phyloP scores from a whole-genome alignment of 2,797 vertebrate genomes.

The Cryptoprocta ferox region DNA sequence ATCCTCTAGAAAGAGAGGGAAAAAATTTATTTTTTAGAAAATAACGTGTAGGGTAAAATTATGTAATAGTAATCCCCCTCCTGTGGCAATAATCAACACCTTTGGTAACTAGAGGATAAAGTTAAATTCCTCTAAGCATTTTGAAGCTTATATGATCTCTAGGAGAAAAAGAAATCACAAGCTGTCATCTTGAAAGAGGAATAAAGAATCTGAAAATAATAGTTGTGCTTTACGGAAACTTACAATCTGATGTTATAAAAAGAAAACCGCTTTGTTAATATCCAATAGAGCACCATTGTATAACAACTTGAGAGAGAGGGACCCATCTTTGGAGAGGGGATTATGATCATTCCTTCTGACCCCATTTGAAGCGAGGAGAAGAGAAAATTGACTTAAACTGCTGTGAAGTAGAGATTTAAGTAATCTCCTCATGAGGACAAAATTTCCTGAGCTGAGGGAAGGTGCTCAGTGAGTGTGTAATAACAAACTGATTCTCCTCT shows the following conservation, averaged over 20 bases:
- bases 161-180: constrained; percentile 25
- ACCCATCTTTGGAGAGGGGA: neutral
- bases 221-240: neutral
- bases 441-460: constrained; percentile 29
- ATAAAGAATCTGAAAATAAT: constrained; percentile 23
- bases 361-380: constrained; percentile 8
- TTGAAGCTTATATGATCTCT: neutral
- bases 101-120: neutral
- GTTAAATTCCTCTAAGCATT: neutral
- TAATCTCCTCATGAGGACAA: constrained; percentile 40
- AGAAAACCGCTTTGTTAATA: constrained; percentile 1
- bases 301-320: neutral
- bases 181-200: constrained; percentile 45
- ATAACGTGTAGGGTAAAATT: neutral
- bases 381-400: constrained; percentile 55
- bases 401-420: constrained; percentile 32
- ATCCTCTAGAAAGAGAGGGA: constrained; percentile 89
- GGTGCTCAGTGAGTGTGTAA: neutral
- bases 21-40: constrained; percentile 16
- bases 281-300: neutral
- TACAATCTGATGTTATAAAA: neutral
- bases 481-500: neutral
- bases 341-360: constrained; percentile 23
- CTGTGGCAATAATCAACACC: neutral
- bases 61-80: neutral